phyloP scores from a whole-genome alignment of 2,113 vertebrate genomes.

The Osmerus eperlanus region DNA sequence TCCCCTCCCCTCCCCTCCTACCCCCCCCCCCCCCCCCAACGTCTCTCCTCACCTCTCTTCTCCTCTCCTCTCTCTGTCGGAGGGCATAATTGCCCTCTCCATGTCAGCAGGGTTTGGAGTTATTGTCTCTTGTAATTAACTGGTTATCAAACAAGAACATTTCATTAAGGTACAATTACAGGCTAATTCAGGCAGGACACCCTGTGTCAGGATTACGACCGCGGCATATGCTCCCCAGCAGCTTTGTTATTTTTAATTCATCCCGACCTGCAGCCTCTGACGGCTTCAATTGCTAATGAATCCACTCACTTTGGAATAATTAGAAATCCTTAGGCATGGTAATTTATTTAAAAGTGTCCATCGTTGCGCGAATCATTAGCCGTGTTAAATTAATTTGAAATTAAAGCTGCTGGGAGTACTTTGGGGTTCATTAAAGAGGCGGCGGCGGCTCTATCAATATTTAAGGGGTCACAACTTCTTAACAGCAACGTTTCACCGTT shows the following conservation, averaged over 20 bases:
- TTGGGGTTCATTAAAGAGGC: conserved; percentile 76
- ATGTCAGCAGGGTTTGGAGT: conserved; percentile 74
- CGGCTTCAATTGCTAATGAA: conserved; percentile 84
- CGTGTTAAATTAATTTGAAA: conserved; percentile 85
- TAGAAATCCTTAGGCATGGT: conserved; percentile 83
- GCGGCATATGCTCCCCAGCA: conserved; percentile 78
- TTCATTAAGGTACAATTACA: conserved; percentile 90
- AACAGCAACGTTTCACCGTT: neutral
- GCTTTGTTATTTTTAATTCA: conserved; percentile 76
- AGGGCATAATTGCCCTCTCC: neutral
- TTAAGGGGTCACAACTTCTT: conserved; percentile 63
- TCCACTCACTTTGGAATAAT: conserved; percentile 82
- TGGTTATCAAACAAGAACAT: conserved; percentile 91
- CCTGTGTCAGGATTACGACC: conserved; percentile 77
- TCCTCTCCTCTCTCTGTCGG: conserved; percentile 5
- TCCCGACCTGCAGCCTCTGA: conserved; percentile 73
- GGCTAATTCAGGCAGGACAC: conserved; percentile 81
- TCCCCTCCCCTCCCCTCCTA: neutral
- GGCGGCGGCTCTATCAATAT: conserved; percentile 69
- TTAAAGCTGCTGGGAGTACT: conserved; percentile 80
- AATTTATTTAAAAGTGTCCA: conserved; percentile 83
- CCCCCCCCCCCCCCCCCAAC: neutral
- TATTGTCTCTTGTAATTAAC: conserved; percentile 91
- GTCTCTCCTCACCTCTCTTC: neutral
- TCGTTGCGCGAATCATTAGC: conserved; percentile 81